A percentile compares a stretch with the other conserved stretches of the same genome.
These are phyloP conservation scores for Chloropsis cyanopogon DNA, from an alignment of 2,113 vertebrate genomes.

Conservation along the genomic window DNA sequence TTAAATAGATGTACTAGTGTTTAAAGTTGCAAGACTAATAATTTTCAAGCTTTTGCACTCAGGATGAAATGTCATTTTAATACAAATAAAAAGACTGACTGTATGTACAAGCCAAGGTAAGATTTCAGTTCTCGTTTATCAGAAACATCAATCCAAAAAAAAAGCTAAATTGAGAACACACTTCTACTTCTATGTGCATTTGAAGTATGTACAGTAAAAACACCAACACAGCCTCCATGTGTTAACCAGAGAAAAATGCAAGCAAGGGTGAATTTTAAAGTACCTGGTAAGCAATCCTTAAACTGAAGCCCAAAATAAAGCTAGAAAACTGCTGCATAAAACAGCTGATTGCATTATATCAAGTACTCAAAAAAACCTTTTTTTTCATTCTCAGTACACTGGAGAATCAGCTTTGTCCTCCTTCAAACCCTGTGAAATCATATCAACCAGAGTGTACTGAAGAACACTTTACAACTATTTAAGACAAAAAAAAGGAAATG, in stretches of 20 bases:
- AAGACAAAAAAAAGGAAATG: slow-evolving; percentile 32
- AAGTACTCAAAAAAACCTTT: slow-evolving; percentile 31
- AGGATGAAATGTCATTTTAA: slow-evolving; percentile 77
- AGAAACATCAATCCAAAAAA: slow-evolving; percentile 75
- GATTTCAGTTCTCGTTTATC: slow-evolving; percentile 72
- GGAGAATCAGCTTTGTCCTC: slow-evolving; percentile 40
- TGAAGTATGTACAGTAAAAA: slow-evolving; percentile 77
- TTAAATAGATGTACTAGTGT: slow-evolving; percentile 65
- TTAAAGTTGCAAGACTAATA: slow-evolving; percentile 73
- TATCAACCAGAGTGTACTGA: slow-evolving; percentile 56
- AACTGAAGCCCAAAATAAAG: slow-evolving; percentile 54
- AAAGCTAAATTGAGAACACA: slow-evolving; percentile 73
- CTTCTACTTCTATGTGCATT: slow-evolving; percentile 71
- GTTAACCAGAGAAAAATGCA: slow-evolving; percentile 65
- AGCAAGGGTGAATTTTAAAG: slow-evolving; percentile 50
- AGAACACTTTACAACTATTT: slow-evolving; percentile 47
- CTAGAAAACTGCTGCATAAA: slow-evolving; percentile 42
- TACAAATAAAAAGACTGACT: slow-evolving; percentile 74
- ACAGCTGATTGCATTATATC: slow-evolving; percentile 66
- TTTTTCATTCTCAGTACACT: slow-evolving; percentile 32
- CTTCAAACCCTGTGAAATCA: slow-evolving; percentile 42
- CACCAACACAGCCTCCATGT: slow-evolving; percentile 69
- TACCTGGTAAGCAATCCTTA: slow-evolving; percentile 63
- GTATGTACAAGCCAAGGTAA: slow-evolving; percentile 77
- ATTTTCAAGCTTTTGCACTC: slow-evolving; percentile 73